phyloP scores from a whole-genome alignment of 2,113 vertebrate genomes.

The Nothocercus julius region DNA sequence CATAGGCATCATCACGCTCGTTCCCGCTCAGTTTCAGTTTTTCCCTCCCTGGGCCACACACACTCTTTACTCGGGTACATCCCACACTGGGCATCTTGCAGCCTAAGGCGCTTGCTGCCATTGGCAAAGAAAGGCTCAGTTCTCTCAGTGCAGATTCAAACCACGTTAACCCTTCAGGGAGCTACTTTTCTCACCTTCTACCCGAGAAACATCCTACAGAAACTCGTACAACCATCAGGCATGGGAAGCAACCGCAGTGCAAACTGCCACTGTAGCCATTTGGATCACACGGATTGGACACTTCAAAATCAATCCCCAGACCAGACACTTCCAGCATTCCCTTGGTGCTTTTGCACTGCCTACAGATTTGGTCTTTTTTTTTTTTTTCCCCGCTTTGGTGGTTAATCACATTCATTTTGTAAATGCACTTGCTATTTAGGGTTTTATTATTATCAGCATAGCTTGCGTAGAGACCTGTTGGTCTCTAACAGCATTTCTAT shows the following conservation, averaged over 20 bases:
- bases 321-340: background rate
- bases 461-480: background rate
- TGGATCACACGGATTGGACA: background rate
- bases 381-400: background rate
- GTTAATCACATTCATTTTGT: background rate
- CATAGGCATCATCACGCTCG: rapidly evolving
- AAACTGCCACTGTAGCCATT: background rate
- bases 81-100: background rate
- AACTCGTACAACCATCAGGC: background rate
- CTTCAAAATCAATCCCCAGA: background rate
- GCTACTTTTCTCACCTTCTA: background rate
- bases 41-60: background rate
- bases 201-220: background rate
- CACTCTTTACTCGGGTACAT: background rate
- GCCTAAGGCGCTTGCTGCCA: rapidly evolving
- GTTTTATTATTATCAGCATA: background rate
- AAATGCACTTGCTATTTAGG: background rate
- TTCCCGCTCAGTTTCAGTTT: background rate
- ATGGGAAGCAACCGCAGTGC: background rate
- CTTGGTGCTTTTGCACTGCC: background rate
- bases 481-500: background rate
- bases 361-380: background rate
- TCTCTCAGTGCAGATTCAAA: background rate
- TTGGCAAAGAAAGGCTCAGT: background rate
- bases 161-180: background rate